Evolutionary conservation across 35 echinoderm and acorn worm species (phyloP), one percentile per base, ranked within the genome.

Genomic region (Stichopus chloronotus): DNA sequence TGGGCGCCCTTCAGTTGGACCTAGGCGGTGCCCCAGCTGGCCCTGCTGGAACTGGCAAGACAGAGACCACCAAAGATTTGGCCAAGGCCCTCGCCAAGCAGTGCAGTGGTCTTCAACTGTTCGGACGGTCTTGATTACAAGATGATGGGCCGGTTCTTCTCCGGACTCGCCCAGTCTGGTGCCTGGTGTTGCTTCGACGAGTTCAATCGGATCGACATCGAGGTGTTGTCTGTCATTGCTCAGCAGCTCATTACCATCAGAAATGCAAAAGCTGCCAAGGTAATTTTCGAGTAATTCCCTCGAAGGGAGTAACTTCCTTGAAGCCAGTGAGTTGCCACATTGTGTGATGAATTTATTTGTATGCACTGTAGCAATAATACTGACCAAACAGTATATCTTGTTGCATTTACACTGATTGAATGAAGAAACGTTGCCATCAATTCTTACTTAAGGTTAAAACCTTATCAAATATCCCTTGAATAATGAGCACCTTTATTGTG

Each of bases 61-160:
- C 97, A 25, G 97, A 98, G 85, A 98, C 97, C 17, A 98, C 97
- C 59, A 96, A 98, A 71, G 97, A 98, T 87, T 78, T 98, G 25
- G 97, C 97, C 63, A 98, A 98, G 81, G 92, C 92, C 83, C 87
- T 98, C 9, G 97, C 97, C 83, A 98, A 98, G 76, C 97, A 98
- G 78, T 98, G 97, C 83, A n/a, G 97, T 98, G 76, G 97, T 98
- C 9, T 98, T 98, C 97, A 98, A 98, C 91, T 98, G 97, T 81
- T 98, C 97, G 43, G 97, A 98, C 55, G 94, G 95, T 78, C 81
- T 98, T 76, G 97, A 98, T 71, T 96, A 92, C 76, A 98, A 98
- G 91, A 98, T 98, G 93, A 98, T 98, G 97, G 97, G 94, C 2
- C 76, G 87, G 23, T 98, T 98, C 79, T 96, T 98, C 93, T 98